These are phyloP conservation scores for Andinoacara biseriatus DNA, from an alignment of 2,113 vertebrate genomes.

Conservation along the genomic window DNA sequence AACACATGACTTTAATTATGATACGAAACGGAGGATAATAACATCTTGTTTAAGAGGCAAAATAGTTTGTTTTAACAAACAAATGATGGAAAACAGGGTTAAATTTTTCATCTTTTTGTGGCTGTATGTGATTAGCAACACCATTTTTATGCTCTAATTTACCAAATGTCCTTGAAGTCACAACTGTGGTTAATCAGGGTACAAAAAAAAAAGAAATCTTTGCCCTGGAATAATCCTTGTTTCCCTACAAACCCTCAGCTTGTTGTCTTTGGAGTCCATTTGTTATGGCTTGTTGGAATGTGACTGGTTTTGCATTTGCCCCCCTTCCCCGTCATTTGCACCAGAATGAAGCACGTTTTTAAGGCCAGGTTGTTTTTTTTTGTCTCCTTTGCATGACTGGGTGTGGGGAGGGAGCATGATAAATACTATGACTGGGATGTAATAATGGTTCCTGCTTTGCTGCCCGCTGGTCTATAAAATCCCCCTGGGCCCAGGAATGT, in stretches of 20 bases:
- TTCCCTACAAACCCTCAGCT: slow-evolving; percentile 22
- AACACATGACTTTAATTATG: neutral
- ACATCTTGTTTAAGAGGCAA: neutral
- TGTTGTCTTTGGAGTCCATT: slow-evolving; percentile 45
- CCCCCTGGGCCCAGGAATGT: slow-evolving; percentile 78
- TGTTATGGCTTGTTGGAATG: slow-evolving; percentile 59
- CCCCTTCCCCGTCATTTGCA: slow-evolving; percentile 62
- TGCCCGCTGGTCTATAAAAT: slow-evolving; percentile 82
- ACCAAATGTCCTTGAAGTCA: neutral
- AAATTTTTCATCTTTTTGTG: rapidly evolving
- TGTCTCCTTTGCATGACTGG: slow-evolving; percentile 50
- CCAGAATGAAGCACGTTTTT: slow-evolving; percentile 51
- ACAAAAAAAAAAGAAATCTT: slow-evolving; percentile 31
- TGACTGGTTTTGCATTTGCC: slow-evolving; percentile 53
- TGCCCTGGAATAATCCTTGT: slow-evolving; percentile 51
- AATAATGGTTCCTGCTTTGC: slow-evolving; percentile 79
- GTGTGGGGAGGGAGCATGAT: slow-evolving; percentile 59
- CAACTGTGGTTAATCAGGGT: slow-evolving; percentile 13
- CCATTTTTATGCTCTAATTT: neutral
- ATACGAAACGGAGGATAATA: neutral
- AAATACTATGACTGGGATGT: slow-evolving; percentile 77
- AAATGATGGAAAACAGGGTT: neutral
- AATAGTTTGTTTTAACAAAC: rapidly evolving
- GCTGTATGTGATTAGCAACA: neutral
- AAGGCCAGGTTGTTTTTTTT: slow-evolving; percentile 41